Percentiles rank a stretch among this genome's conserved stretches.
phyloP scores from a whole-genome alignment of 2,113 vertebrate genomes.

The Pedetes capensis region DNA sequence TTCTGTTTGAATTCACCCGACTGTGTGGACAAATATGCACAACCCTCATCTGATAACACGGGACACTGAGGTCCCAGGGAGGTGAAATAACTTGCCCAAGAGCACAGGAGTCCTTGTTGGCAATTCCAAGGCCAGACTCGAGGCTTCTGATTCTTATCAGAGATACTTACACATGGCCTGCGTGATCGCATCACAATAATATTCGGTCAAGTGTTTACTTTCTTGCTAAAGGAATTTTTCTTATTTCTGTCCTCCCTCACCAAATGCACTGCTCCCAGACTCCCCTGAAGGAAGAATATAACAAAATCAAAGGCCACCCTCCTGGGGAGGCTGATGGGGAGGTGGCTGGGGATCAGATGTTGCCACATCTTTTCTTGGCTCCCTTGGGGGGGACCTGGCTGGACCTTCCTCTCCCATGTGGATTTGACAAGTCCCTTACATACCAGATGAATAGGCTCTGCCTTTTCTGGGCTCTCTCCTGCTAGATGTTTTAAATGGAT shows the following conservation, averaged over 20 bases:
- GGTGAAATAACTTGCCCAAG: background rate
- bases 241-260: background rate
- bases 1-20: background rate
- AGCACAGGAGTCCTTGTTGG: background rate
- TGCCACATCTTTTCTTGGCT: background rate
- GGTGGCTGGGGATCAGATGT: background rate
- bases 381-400: background rate
- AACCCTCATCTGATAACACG: background rate
- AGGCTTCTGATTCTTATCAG: background rate
- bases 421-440: background rate
- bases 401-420: background rate
- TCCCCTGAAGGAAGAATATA: background rate
- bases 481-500: conserved; percentile 45
- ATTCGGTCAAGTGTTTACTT: background rate
- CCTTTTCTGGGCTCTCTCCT: conserved; percentile 9
- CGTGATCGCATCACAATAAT: background rate
- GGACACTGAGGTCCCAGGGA: background rate
- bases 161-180: fast-evolving
- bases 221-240: background rate
- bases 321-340: background rate
- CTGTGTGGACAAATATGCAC: background rate
- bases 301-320: background rate
- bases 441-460: background rate
- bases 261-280: background rate
- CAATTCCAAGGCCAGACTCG: background rate